These are phyloP conservation scores for Argynnis bischoffii DNA, from an alignment of 2,888 invertebrate species.

Conservation along the genomic window DNA sequence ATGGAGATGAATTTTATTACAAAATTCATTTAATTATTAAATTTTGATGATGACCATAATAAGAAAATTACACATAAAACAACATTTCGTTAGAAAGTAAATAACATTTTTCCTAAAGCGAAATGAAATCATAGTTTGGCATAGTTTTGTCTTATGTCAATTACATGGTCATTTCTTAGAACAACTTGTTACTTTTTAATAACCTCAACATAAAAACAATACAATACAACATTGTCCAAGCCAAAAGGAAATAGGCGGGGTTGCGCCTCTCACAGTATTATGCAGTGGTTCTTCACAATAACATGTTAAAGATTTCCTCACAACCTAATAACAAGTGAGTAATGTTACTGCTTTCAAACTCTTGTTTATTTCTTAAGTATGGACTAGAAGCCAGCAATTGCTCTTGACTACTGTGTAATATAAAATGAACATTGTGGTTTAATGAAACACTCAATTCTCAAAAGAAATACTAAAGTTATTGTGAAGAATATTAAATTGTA, in stretches of 20 bases:
- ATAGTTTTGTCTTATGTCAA: not conserved
- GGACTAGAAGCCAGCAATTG: conserved; percentile 27
- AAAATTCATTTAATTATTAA: too few relatives aligned
- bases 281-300: conserved; percentile 32
- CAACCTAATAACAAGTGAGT: conserved; percentile 32
- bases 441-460: conserved; percentile 7
- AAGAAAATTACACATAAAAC: too few relatives aligned
- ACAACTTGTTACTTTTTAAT: conserved; percentile 21
- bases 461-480: not conserved
- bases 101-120: not conserved
- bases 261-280: conserved; percentile 34
- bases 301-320: conserved; percentile 35
- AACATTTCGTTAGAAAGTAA: too few relatives aligned
- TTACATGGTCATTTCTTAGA: conserved; percentile 4
- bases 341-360: conserved; percentile 19
- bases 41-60: too few relatives aligned
- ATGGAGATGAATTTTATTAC: too few relatives aligned
- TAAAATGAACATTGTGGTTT: conserved; percentile 21
- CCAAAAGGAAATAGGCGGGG: conserved; percentile 30
- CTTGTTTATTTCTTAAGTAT: conserved; percentile 30
- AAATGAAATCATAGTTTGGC: not conserved
- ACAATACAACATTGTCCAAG: conserved; percentile 14
- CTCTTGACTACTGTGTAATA: conserved; percentile 26
- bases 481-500: too few relatives aligned
- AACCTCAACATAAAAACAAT: conserved; percentile 13